Evolutionary conservation across 2,113 vertebrate genomes (phyloP).

Genomic region (Caloenas nicobarica): DNA sequence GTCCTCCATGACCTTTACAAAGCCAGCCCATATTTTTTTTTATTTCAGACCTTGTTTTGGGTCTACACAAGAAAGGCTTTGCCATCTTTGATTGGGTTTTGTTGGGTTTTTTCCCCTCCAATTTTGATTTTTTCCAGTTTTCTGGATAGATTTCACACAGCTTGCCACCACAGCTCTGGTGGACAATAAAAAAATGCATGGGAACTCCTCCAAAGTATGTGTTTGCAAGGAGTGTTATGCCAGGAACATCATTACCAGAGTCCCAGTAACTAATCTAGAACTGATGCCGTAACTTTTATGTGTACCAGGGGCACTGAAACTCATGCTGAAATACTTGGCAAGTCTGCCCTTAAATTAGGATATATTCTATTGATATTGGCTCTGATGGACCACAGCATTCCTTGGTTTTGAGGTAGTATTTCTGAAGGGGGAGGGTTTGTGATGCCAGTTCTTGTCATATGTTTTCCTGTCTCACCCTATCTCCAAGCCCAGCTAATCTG

Average conservation of each 20-base stretch:
- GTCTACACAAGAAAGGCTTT: neutral
- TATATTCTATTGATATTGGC: constrained; percentile 61
- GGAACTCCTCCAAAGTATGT: constrained; percentile 52
- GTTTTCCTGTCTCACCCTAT: constrained; percentile 66
- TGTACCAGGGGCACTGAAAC: constrained; percentile 47
- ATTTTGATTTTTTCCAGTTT: constrained; percentile 45
- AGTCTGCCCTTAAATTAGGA: constrained; percentile 35
- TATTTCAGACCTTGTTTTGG: neutral
- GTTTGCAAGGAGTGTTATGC: constrained; percentile 36
- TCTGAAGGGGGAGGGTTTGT: neutral
- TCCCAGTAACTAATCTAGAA: constrained; percentile 54
- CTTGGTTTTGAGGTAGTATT: constrained; percentile 62
- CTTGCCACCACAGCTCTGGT: constrained; percentile 40
- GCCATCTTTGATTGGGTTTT: neutral
- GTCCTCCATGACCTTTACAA: rapidly evolving
- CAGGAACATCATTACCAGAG: constrained; percentile 62
- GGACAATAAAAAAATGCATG: constrained; percentile 42
- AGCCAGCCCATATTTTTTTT: no score
- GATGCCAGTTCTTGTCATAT: constrained; percentile 50
- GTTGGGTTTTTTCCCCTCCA: neutral
- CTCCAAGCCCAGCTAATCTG: constrained; percentile 56
- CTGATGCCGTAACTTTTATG: constrained; percentile 58
- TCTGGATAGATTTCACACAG: constrained; percentile 50
- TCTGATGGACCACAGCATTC: constrained; percentile 24
- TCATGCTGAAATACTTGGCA: constrained; percentile 51